Evolutionary conservation across 2,888 invertebrate genomes (phyloP).

Genomic region (Polyploca ridens): DNA sequence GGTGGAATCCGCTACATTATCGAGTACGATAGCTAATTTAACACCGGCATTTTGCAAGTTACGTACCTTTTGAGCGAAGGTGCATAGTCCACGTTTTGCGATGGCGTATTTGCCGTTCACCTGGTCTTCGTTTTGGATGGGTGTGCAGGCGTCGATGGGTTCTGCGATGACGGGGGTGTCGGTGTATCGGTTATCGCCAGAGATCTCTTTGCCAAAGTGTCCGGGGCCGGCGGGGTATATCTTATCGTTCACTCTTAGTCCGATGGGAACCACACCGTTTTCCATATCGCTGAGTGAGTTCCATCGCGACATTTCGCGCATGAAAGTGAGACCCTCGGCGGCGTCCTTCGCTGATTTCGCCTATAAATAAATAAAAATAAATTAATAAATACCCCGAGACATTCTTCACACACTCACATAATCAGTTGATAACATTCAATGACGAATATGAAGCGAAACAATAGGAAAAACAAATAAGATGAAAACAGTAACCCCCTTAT

Average conservation of each 20-base stretch:
- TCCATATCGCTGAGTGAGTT: conserved; percentile 89
- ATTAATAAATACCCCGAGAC: too few species aligned
- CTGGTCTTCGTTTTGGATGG: conserved; percentile 82
- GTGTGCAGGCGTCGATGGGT: conserved; percentile 88
- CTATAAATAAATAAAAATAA: conserved; percentile 69
- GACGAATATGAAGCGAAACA: neutral
- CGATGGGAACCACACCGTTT: conserved; percentile 70
- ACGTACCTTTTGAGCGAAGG: conserved; percentile 97
- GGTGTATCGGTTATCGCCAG: conserved; percentile 86
- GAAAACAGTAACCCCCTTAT: too few species aligned
- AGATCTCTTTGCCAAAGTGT: conserved; percentile 93
- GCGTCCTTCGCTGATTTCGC: conserved; percentile 94
- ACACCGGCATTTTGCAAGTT: conserved; percentile 93
- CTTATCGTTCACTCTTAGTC: conserved; percentile 51
- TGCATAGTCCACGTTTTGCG: conserved; percentile 96
- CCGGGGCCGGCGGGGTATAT: conserved; percentile 91
- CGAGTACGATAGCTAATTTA: conserved; percentile 92
- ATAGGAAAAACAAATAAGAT: too few species aligned
- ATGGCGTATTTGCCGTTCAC: conserved; percentile 91
- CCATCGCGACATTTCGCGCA: conserved; percentile 98
- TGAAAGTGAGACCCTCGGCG: conserved; percentile 96
- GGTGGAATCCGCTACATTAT: conserved; percentile 91
- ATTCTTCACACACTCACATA: too few species aligned
- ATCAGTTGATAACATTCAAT: conserved; percentile 13
- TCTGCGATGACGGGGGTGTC: conserved; percentile 86